A percentile compares a stretch with the other conserved stretches of the same genome.
Evolutionary conservation across 2,888 invertebrate genomes (phyloP).

Genomic region (Ectobius pallidus): DNA sequence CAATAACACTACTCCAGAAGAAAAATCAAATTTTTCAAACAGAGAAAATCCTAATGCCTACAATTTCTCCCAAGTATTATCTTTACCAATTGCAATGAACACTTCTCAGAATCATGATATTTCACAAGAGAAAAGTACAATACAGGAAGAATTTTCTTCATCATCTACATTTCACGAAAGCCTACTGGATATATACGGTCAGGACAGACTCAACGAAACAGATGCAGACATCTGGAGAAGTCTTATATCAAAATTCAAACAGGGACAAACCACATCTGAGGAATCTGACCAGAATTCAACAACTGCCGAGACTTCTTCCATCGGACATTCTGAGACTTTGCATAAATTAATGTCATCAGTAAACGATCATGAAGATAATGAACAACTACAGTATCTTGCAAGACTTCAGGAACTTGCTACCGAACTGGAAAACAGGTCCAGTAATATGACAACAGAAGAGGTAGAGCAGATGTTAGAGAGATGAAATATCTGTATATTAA

Average conservation of each 20-base stretch:
- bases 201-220: not conserved
- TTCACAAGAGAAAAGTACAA: too few relatives aligned
- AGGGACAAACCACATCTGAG: too few relatives aligned
- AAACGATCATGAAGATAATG: not conserved
- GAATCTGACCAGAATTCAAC: not conserved
- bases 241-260: not conserved
- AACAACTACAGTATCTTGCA: slow-evolving; percentile 14
- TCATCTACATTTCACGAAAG: too few relatives aligned
- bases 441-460: not conserved
- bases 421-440: not conserved
- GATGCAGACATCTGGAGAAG: not conserved
- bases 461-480: not conserved
- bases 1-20: too few relatives aligned
- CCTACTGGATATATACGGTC: too few relatives aligned
- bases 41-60: too few relatives aligned
- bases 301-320: not conserved
- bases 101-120: too few relatives aligned
- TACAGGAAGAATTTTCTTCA: too few relatives aligned
- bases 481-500: too few relatives aligned
- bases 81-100: too few relatives aligned
- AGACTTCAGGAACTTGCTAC: slow-evolving; percentile 28
- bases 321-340: not conserved
- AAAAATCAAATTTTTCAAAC: too few relatives aligned
- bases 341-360: not conserved
- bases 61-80: too few relatives aligned